A percentile compares a stretch with the other conserved stretches of the same genome.
phyloP scores from a whole-genome alignment of 1,140 invertebrate genomes.

The Popillia japonica region DNA sequence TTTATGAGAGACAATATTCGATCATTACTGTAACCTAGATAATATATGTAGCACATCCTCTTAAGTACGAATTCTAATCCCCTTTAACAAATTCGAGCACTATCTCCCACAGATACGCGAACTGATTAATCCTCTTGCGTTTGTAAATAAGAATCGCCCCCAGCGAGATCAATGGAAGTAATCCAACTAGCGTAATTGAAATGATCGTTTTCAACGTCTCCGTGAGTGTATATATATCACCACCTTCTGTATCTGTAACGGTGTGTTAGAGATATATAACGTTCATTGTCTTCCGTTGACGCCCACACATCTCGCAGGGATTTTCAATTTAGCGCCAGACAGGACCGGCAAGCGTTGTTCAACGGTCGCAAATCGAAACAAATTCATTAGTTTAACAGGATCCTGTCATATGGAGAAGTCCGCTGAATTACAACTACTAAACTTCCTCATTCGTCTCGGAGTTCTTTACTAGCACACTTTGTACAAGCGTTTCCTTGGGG shows the following conservation, averaged over 20 bases:
- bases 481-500: too few relatives aligned
- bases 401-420: too few relatives aligned
- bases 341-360: too few relatives aligned
- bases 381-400: neutral
- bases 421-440: too few relatives aligned
- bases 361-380: neutral
- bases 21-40: too few relatives aligned
- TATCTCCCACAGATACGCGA: too few relatives aligned
- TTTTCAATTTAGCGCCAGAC: neutral
- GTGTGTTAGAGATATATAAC: neutral
- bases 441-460: neutral
- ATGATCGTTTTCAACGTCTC: neutral
- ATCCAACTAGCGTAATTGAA: neutral
- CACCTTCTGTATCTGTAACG: neutral
- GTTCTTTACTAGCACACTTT: neutral
- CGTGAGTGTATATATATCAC: neutral
- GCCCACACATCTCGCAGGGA: neutral
- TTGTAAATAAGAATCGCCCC: conserved; percentile 1
- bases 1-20: too few relatives aligned
- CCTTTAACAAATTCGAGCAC: too few relatives aligned
- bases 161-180: neutral
- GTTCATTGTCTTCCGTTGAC: neutral
- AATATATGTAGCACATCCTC: too few relatives aligned
- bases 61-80: too few relatives aligned
- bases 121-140: neutral